Evolutionary conservation across 2,113 vertebrate species (phyloP).

Genomic region (Malurus cyaneus): DNA sequence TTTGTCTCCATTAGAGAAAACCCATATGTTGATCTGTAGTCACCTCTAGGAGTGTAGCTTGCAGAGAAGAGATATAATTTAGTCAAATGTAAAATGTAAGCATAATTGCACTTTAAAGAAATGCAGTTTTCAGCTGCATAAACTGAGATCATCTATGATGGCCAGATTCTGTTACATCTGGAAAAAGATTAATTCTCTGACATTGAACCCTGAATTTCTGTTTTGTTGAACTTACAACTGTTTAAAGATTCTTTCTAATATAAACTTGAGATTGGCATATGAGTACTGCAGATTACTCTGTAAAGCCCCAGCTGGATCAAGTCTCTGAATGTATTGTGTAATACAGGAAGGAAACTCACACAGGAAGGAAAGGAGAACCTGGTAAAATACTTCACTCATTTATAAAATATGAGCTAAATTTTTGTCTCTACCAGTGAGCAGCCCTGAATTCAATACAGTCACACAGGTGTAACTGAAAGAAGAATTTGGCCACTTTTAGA

Average conservation of each 20-base stretch:
- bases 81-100: constrained; percentile 26
- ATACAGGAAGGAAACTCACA: background rate
- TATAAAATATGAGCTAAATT: constrained; percentile 22
- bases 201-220: background rate
- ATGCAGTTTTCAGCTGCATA: constrained; percentile 15
- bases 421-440: background rate
- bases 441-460: background rate
- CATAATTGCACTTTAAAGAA: constrained; percentile 1
- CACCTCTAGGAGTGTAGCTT: background rate
- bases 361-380: constrained; percentile 38
- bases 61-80: background rate
- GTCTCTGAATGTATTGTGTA: background rate
- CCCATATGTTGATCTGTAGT: background rate
- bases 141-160: background rate
- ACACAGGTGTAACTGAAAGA: background rate
- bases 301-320: constrained; percentile 47
- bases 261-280: constrained; percentile 43
- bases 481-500: background rate
- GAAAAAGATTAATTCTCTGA: constrained; percentile 49
- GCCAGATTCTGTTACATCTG: background rate
- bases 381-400: constrained; percentile 46
- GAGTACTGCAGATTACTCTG: constrained; percentile 34
- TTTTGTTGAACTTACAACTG: constrained; percentile 38
- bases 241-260: constrained; percentile 35
- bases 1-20: background rate